Evolutionary conservation across 2,113 vertebrate species (phyloP), one percentile per base, ranked within the genome.

Genomic region (Xenotilapia caudafasciata): DNA sequence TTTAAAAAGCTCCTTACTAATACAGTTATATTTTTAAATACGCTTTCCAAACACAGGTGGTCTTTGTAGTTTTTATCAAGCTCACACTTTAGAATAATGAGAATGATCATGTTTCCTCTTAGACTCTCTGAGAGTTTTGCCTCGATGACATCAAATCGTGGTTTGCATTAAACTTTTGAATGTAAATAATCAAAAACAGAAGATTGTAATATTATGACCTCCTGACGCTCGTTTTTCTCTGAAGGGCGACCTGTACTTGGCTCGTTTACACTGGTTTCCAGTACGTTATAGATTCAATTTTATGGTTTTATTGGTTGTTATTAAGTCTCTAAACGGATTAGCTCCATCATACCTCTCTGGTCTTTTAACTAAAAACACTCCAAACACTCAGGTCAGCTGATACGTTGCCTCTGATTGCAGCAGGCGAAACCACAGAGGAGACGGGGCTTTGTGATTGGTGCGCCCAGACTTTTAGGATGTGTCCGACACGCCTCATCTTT

Each of bases 341-440:
- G 58, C 58, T n/a, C 31, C 58, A n/a, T 62, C 58, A 35, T 62
- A 12, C 17, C 31, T 12, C 17, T 12, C 17, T 35, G 58, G 17
- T n/a, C 58, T 62, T 62, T 62, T 11, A 62, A 35, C 58, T 35
- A 35, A n/a, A 62, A 62, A 62, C 17, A 62, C 31, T 12, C 56
- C 31, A n/a, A 0, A 62, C 31, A 62, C 58, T 35, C 19, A 33
- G 55, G 8, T 35, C 28, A 62, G 31, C 9, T 62, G 58, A 62
- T n/a, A 1, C 33, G 58, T 62, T 33, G 58, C 58, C 15, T 60
- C 15, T 10, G 15, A 60, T 33, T 33, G 58, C 15, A 62, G 28
- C 15, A 33, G 9, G 31, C 15, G 11, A n/a, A 62, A 62, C 17
- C 28, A 5, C 58, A 12, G 28, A 33, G 58, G 15, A 62, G 58